Base-by-base conservation (phyloP, 2,797 vertebrate species). In the Erithacus rubecula region DNA sequence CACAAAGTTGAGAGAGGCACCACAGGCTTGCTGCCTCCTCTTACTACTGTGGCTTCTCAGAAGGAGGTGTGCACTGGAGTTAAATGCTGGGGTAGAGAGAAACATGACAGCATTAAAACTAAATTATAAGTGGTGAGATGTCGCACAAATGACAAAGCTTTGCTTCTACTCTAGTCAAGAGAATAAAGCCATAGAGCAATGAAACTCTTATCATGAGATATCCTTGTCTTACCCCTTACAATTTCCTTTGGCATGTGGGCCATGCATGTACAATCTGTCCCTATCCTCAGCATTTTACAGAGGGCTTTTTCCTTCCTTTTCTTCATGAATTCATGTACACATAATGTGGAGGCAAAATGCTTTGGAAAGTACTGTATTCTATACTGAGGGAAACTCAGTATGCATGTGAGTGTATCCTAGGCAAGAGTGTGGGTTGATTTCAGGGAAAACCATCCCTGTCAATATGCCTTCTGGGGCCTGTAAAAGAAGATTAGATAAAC, bases 371-470 rank as follows among this genome's bases (percentile, higher is more conserved):
- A 8, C 7, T 26, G 14, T 18, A 30, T 67, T 29, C n/a, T n/a
- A n/a, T n/a, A 36, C 11, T 60, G 27, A 74, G 7, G 12, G 9
- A 62, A 91, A 87, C 41, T 82, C 64, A 53, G 29, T 9, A 17
- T 6, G 12, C 11, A 3, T 6, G 4, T 30, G 47, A 84, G 7
- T 26, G 32, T 22, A 46, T 43, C 13, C 46, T 46, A 63, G 39
- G 41, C 29, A 81, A 63, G 17, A 41, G 5, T 0, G 1, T 39
- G 29, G 0, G 3, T 20, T 44, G 69, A 22, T 59, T n/a, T 47
- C 17, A 49, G 16, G 44, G 15, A 20, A 43, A 77, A 12, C 8
- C 9, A 26, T 52, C 29, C 29, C 17, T 64, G 13, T 29, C 30
- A 81, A 27, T 43, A 12, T 20, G 11, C 21, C 2, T 80, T 74